Base-by-base conservation (phyloP, 2,888 invertebrate genomes). In the Sthenelais limicola region DNA sequence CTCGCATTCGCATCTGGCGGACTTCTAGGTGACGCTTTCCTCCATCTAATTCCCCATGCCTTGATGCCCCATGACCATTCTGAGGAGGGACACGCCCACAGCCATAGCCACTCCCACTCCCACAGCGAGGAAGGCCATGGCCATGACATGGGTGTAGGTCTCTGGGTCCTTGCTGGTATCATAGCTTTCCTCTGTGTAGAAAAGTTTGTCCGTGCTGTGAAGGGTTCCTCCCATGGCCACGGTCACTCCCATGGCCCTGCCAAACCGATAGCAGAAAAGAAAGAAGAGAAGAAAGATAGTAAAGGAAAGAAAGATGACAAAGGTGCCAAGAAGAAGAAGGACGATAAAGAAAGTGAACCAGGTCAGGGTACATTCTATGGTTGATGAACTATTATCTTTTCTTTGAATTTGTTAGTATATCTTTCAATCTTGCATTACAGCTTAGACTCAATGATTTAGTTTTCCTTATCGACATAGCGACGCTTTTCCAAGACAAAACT, bases 21-120 rank as follows among this genome's bases (percentile, higher is more conserved):
- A 56, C 90, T 99, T 18, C 90, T 99, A 0, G 99, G 99, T 7
- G 99, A 99, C 90, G 98, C 99, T 0, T 99, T 99, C 88, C 91
- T 99, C 5, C 99, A 99, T 89, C 90, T 99, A 77, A 99, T 99
- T 84, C 99, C 99, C 0, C 99, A 99, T 88, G 97, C 99, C 12
- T 58, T 91, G 93, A 33, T 90, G 90, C 86, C 86, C 15, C 87
- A 88, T 74, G 80, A 81, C n/a, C 86, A 85, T 73, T 75, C 56
- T 7, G 84, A 80, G 0, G 85, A 86, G 15, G 81, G 77, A 5
- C 83, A 86, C 74, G 78, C 77, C 4, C 87, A 88, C 72, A 68
- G 77, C 0, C 87, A 87, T 72, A 76, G 80, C 28, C 88, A 88
- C 75, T 78, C 89, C 15, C 91, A 93, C 83, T 85, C 89, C 0